Evolutionary conservation across 30 jellyfish, hydroid and myxozoan species (phyloP).

Genomic region (Aurelia sp.): DNA sequence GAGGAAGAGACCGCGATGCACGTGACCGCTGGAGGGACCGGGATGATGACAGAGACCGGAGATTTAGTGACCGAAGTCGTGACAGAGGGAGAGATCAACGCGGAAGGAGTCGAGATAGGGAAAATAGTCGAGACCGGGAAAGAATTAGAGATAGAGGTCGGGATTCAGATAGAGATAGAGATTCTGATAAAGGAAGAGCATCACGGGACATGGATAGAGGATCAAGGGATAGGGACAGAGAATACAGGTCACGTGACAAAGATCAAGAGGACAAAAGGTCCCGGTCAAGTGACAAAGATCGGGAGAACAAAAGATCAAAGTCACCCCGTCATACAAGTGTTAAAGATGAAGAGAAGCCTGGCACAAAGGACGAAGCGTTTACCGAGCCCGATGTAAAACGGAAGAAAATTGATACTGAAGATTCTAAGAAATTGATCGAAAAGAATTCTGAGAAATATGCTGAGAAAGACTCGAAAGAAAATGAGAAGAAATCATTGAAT

Average conservation of each 20-base stretch:
- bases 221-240: slow-evolving; percentile 36
- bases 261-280: slow-evolving; percentile 1
- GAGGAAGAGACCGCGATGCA: slow-evolving; percentile 43
- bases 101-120: slow-evolving; percentile 22
- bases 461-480: neutral
- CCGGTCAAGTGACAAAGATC: slow-evolving; percentile 3
- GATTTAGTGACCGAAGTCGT: slow-evolving; percentile 38
- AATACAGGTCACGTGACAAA: slow-evolving; percentile 45
- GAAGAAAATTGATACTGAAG: slow-evolving; percentile 14
- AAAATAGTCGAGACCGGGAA: slow-evolving; percentile 56
- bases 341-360: slow-evolving; percentile 11
- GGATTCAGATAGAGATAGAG: slow-evolving; percentile 34
- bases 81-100: slow-evolving; percentile 37
- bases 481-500: neutral
- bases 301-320: neutral
- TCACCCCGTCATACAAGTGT: neutral
- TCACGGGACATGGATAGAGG: slow-evolving; percentile 8
- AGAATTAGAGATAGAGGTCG: slow-evolving; percentile 60
- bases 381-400: slow-evolving; percentile 50
- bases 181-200: slow-evolving; percentile 32
- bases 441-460: slow-evolving; percentile 2
- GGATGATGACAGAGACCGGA: slow-evolving; percentile 35
- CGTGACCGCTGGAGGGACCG: slow-evolving; percentile 62
- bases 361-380: neutral
- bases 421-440: slow-evolving; percentile 3